Evolutionary conservation across 2,797 vertebrate species (phyloP), one percentile per base, ranked within the genome.

Genomic region (Selene dorsalis): DNA sequence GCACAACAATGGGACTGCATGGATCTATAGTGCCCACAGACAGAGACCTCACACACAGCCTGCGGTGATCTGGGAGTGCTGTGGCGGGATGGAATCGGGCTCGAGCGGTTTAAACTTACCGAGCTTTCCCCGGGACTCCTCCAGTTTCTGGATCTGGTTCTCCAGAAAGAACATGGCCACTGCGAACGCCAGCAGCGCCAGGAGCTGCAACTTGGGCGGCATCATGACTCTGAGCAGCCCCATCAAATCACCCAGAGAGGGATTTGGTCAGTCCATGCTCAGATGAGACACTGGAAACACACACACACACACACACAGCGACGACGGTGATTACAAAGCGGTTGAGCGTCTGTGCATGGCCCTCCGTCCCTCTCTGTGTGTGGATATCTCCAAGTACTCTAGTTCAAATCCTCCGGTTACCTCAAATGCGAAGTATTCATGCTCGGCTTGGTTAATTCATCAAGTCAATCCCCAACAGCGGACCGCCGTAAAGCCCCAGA

Each of bases 101-200:
- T 45, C 71, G 64, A 73, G 62, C 30, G 30, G 20, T 94, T 93
- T 88, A 43, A 96, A 97, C 95, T 97, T 92, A 98, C 97, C 97
- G 41, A 99, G 97, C 94, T 98, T 98, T 90, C 96, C 96, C 52
- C 95, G 95, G 93, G 97, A 98, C 95, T 99, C 97, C 91, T 99
- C 97, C 94, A 98, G 97, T 90, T 98, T 98, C 95, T 99, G 97
- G 91, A 99, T 96, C 94, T 98, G 97, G 93, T 98, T 99, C 94
- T 98, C 97, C 93, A 98, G 90, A 93, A 98, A 97, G 73, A 99
- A 95, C 95, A 98, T 97, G 88, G 95, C 95, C 89, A 98, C 95
- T 74, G 95, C 95, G 90, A 99, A 98, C 68, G 96, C 95, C 94
- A 98, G 92, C 94, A 97, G 96, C 92, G 96, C 97, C 95, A 98